phyloP scores from a whole-genome alignment of 2,888 invertebrate species.

The Xanthia togata region DNA sequence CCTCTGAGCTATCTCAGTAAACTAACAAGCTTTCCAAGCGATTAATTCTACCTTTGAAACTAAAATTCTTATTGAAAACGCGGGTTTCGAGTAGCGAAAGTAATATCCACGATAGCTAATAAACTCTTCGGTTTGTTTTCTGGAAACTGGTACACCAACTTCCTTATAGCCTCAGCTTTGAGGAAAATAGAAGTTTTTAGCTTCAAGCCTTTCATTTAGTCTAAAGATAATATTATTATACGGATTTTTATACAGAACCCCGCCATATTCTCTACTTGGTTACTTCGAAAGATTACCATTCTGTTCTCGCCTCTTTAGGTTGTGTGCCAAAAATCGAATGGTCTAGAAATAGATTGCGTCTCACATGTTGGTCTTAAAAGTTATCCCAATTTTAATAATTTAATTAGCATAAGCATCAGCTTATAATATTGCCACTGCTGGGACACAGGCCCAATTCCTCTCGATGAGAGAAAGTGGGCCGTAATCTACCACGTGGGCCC shows the following conservation, averaged over 20 bases:
- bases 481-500: too few relatives aligned
- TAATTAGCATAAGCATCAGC: constrained; percentile 7
- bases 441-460: too few relatives aligned
- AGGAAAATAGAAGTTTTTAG: constrained; percentile 35
- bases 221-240: constrained; percentile 35
- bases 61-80: constrained; percentile 54
- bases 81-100: constrained; percentile 40
- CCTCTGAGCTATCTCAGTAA: background rate
- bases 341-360: constrained; percentile 29
- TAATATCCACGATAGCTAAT: constrained; percentile 45
- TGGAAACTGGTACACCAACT: constrained; percentile 43
- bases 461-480: too few relatives aligned
- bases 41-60: constrained; percentile 34
- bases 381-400: background rate
- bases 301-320: constrained; percentile 1
- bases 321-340: constrained; percentile 46
- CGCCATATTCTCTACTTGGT: constrained; percentile 38
- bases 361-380: constrained; percentile 5
- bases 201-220: constrained; percentile 39
- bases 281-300: constrained; percentile 14
- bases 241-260: constrained; percentile 2
- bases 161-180: constrained; percentile 26
- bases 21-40: constrained; percentile 13
- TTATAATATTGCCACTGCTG: too few relatives aligned
- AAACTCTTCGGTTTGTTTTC: constrained; percentile 58